Evolutionary conservation across 1,140 invertebrate species (phyloP), one percentile per base, ranked within the genome.

Genomic region (Orius laevigatus): DNA sequence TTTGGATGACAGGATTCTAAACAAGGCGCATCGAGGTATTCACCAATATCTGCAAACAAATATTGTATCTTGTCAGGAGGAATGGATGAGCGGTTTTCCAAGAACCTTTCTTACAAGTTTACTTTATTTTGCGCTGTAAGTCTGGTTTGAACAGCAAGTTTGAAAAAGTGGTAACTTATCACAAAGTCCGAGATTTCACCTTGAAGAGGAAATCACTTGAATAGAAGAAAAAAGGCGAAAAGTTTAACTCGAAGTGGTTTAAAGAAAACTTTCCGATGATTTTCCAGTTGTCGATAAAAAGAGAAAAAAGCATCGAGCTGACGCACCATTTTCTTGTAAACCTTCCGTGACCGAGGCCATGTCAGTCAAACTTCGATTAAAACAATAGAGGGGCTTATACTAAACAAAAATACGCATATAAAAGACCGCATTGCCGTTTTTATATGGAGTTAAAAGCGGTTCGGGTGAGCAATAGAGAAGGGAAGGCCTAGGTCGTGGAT

Each of bases 21-120:
- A 63, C 83, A 86, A 32, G 76, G 74, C n/a, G 79, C 76, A 46
- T 81, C 83, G 59, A 86, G 66, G 61, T 74, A 81, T 62, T 73
- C 73, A 51, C 80, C 81, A 56, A 74, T 71, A 53, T 73, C 76
- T 79, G 61, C 20, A 69, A 67, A 53, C 3, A 8, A 25, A 25
- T n/a, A n/a, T n/a, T n/a, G 8, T 25, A 25, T 25, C 25, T 25
- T 4, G 25, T 50, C 54, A 51, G 40, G 51, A 39, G 53, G 31
- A 25, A 34, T n/a, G n/a, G 43, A 35, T 32, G 11, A 8, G 11
- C 36, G n/a, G 5, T 19, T 16, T 33, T 15, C 42, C 2, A 41
- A 3, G 9, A 11, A 9, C 19, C 1, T 9, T 39, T 15, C 31
- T 34, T 36, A 34, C 10, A 39, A 2, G 11, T 5, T 12, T 16